Evolutionary conservation across 2,797 vertebrate genomes (phyloP).

Genomic region (Falco peregrinus): DNA sequence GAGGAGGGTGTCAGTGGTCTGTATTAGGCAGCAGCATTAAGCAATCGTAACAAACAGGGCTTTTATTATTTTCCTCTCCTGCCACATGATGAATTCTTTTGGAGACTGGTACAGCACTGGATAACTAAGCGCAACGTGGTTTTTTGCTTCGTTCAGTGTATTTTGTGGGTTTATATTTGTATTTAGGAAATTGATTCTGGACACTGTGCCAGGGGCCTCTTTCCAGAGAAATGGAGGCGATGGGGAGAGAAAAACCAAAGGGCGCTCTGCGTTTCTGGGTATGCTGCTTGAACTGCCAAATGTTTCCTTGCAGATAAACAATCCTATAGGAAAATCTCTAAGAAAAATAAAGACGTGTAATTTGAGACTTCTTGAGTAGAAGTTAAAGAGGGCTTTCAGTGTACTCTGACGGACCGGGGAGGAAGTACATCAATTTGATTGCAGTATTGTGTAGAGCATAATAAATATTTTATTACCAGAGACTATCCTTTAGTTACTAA

Average conservation of each 20-base stretch:
- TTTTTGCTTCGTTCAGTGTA: neutral
- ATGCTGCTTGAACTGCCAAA: neutral
- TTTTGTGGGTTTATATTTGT: neutral
- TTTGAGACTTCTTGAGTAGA: neutral
- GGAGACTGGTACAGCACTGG: neutral
- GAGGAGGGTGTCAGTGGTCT: neutral
- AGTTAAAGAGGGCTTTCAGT: slow-evolving; percentile 34
- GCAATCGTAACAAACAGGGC: neutral
- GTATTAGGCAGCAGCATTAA: neutral
- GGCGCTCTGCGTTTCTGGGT: neutral
- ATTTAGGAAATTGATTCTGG: neutral
- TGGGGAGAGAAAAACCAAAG: neutral
- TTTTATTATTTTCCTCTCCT: slow-evolving; percentile 17
- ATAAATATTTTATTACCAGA: slow-evolving; percentile 18
- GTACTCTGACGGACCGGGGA: slow-evolving; percentile 1
- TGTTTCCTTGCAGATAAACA: neutral
- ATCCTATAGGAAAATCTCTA: neutral
- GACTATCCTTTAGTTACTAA: neutral
- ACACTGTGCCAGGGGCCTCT: neutral
- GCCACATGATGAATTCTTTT: neutral
- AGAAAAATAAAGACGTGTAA: slow-evolving; percentile 13
- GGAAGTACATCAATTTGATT: neutral
- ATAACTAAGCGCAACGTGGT: neutral
- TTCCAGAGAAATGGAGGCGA: neutral
- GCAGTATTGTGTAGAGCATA: neutral